A percentile compares a stretch with the other conserved stretches of the same genome.
These are phyloP conservation scores for Linnaemya vulpina DNA, from an alignment of 2,888 invertebrate species.

Conservation along the genomic window DNA sequence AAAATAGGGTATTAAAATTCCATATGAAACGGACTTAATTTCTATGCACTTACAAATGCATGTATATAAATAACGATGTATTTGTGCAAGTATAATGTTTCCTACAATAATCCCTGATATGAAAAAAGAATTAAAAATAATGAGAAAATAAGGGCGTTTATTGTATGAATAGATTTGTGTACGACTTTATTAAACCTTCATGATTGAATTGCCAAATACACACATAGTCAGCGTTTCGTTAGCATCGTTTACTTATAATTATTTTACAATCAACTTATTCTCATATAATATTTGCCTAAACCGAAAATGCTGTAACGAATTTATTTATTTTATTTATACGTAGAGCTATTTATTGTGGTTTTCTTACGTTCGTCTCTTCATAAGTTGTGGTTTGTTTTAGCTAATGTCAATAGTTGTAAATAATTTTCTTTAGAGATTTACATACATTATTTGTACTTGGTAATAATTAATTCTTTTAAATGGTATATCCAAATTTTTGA, in stretches of 20 bases:
- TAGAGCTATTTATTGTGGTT: constrained; percentile 35
- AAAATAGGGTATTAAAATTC: background rate
- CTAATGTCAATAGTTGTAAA: background rate
- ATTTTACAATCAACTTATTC: constrained; percentile 23
- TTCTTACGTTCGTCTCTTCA: background rate
- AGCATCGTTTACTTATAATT: too few relatives aligned
- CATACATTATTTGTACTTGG: too few relatives aligned
- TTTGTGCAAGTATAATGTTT: background rate
- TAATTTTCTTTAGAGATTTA: too few relatives aligned
- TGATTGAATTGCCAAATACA: too few relatives aligned
- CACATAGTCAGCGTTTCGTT: too few relatives aligned
- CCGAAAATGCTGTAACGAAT: constrained; percentile 34
- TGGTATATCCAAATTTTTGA: too few relatives aligned
- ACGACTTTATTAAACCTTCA: background rate
- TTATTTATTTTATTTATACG: constrained; percentile 8
- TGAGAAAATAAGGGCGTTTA: constrained; percentile 52
- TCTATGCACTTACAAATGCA: too few relatives aligned
- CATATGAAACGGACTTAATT: background rate
- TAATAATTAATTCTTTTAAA: too few relatives aligned
- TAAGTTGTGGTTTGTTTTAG: constrained; percentile 27
- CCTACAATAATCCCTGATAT: constrained; percentile 27
- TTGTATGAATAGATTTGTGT: constrained; percentile 19
- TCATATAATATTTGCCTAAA: too few relatives aligned
- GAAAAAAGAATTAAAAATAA: background rate
- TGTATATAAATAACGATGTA: too few relatives aligned